Evolutionary conservation across 2,797 vertebrate genomes (phyloP), one percentile per base, ranked within the genome.

Genomic region (Pangasius sanitwongsei): DNA sequence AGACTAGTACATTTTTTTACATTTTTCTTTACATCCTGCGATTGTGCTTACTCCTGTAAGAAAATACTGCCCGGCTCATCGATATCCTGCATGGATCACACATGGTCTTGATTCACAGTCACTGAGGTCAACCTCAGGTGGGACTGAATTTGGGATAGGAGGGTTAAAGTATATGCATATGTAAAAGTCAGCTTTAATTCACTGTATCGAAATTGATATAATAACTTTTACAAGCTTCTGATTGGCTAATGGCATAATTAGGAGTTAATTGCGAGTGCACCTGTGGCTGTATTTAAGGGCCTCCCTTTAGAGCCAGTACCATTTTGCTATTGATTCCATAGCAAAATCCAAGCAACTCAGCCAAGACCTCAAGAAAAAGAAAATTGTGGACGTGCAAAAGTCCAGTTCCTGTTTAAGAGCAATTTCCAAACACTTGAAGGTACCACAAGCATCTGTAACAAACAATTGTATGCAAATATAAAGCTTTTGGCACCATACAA

Each of bases 41-140:
- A 81, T 59, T 23, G 78, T 12, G 75, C 13, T 78, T 78, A 2
- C 53, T 80, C 77, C 77, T 55, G n/a, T 34, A 20, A 34, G 77
- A 80, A 34, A 57, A 80, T 34, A 55, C n/a, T 80, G 77, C 16
- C 53, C 12, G 53, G 16, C 31, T 80, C n/a, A 57, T 81, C 53
- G 12, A 57, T 34, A 81, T 81, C 78, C 78, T 81, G 31, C 31
- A 59, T 81, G 16, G 16, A 59, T 81, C 53, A 34, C 78, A 81
- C 9, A 37, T 23, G 8, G 31, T 18, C 53, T 57, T 81, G 53
- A 81, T 81, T 59, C 18, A 37, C n/a, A 80, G 9, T 31, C 77
- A 18, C n/a, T 55, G 53, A 81, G 34, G 6, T 61, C 0, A 8
- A 61, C 48, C 75, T 55, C 13, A 55, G 28, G 48, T 74, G 70